Conservation (phyloP, 2,797 vertebrate species). For the Chanos chanos region DNA sequence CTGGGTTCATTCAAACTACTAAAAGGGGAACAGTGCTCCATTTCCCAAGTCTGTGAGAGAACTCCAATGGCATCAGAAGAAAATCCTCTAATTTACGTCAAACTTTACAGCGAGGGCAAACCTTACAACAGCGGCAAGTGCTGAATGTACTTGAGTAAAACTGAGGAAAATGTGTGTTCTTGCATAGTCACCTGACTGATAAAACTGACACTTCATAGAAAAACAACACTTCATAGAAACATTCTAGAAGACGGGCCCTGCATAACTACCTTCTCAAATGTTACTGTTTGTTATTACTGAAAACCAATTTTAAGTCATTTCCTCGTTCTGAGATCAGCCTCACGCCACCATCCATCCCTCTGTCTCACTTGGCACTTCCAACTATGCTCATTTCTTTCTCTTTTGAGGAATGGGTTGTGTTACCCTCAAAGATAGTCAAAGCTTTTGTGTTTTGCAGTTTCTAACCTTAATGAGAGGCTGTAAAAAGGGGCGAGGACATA, state of each 20-base stretch:
- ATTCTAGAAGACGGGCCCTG: too few species aligned
- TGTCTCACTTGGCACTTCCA: conserved; percentile 50
- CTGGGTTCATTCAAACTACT: conserved; percentile 6
- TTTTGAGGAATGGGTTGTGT: conserved; percentile 11
- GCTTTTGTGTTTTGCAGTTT: conserved; percentile 58
- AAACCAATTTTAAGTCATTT: too few species aligned
- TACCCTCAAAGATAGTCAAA: conserved; percentile 47
- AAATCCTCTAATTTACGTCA: too few species aligned
- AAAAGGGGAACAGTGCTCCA: conserved; percentile 2
- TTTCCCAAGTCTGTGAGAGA: conserved; percentile 21
- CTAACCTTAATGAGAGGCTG: conserved; percentile 47
- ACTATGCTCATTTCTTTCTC: conserved; percentile 52
- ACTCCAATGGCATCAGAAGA: conserved; percentile 17
- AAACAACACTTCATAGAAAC: too few species aligned
- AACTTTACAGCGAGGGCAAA: too few species aligned
- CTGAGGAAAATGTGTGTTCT: too few species aligned
- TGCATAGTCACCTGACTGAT: too few species aligned
- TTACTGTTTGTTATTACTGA: too few species aligned
- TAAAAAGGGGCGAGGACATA: conserved; percentile 44
- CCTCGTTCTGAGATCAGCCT: conserved; percentile 49
- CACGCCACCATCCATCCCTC: conserved; percentile 36
- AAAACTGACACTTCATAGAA: too few species aligned
- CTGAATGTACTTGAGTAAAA: too few species aligned
- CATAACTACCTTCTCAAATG: too few species aligned
- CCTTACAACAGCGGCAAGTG: too few species aligned